Base-by-base conservation (phyloP, 2,797 vertebrate genomes). In the Sebastes minor region DNA sequence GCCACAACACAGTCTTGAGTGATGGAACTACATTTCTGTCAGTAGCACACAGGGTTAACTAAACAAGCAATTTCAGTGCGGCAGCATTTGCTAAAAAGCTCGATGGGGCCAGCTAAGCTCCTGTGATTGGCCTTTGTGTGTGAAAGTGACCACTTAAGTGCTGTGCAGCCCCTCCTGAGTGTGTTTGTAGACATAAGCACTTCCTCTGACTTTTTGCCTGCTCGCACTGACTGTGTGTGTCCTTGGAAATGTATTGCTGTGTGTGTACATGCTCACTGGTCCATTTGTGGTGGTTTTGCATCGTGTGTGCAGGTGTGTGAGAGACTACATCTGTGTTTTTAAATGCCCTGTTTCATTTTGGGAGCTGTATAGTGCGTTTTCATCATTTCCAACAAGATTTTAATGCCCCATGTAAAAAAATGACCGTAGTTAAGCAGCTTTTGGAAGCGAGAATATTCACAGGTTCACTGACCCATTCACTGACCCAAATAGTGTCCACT, bases 91-190 rank as follows among this genome's bases (percentile, higher is more conserved):
- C 85, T 88, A 81, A 89, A 92, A 87, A 82, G 89, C 90, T 80
- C 79, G 80, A 84, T 85, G 81, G 78, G 62, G 59, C 74, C 65
- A 57, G 89, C 89, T 94, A 94, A 95, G 92, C 93, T 93, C 69
- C 84, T 84, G 89, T 86, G 79, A 89, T 90, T 86, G 85, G 87
- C 85, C 87, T 91, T 91, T 91, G 88, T 93, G 89, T 89, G 88
- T 73, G 78, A 83, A 88, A 92, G 85, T 92, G 93, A 92, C 91
- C 89, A 85, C 86, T 85, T 84, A 81, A 93, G 92, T 87, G 85
- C 92, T 87, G 73, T 52, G 78, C 82, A 70, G 83, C 64, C 74
- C 63, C 84, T 89, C 86, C 70, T 71, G 71, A 79, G 76, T 84
- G 71, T 71, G 78, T 93, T 93, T 90, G 83, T 60, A 72, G 61